phyloP scores from a whole-genome alignment of 1,140 invertebrate genomes.

The Magallana angulata region DNA sequence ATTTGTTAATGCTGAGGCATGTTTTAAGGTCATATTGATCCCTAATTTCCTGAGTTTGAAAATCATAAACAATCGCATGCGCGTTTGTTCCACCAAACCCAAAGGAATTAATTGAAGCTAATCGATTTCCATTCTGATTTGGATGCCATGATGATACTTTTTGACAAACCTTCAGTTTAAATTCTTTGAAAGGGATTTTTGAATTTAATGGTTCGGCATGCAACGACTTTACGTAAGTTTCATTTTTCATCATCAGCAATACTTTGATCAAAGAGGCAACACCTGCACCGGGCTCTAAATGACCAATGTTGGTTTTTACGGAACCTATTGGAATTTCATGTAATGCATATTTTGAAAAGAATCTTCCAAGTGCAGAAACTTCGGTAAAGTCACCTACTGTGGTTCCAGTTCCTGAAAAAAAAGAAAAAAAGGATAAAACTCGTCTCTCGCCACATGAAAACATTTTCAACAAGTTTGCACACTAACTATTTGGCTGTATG shows the following conservation, averaged over 20 bases:
- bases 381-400: conserved; percentile 65
- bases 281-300: conserved; percentile 92
- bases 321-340: conserved; percentile 56
- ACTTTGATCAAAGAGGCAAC: conserved; percentile 92
- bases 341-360: conserved; percentile 31
- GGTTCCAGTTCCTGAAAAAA: conserved; percentile 61
- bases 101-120: conserved; percentile 65
- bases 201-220: conserved; percentile 57
- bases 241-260: conserved; percentile 65
- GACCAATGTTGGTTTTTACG: conserved; percentile 66
- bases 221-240: conserved; percentile 58
- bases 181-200: conserved; percentile 50
- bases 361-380: conserved; percentile 47
- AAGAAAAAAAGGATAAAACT: too few species aligned
- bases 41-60: not conserved
- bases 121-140: not conserved
- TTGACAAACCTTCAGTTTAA: conserved; percentile 52
- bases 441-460: too few species aligned
- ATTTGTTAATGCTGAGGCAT: not conserved
- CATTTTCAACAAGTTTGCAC: too few species aligned
- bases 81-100: conserved; percentile 68
- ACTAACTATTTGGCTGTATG: too few species aligned
- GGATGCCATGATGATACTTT: conserved; percentile 35
- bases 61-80: conserved; percentile 55
- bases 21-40: not conserved